These are phyloP conservation scores for Mormyrus iriodes DNA, from an alignment of 2,113 vertebrate genomes.

Conservation along the genomic window DNA sequence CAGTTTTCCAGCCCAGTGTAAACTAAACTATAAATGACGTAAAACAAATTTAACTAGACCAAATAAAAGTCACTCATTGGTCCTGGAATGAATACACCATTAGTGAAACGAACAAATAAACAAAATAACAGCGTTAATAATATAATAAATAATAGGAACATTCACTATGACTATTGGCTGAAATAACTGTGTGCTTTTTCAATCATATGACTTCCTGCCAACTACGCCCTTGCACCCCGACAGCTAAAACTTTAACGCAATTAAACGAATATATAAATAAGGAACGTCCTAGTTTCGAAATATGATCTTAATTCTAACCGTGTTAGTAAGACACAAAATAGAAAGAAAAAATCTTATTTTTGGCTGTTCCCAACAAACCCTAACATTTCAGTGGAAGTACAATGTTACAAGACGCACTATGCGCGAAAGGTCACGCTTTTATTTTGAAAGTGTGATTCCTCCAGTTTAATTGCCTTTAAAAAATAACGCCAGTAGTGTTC, in stretches of 20 bases:
- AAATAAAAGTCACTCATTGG: background rate
- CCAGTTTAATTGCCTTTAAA: background rate
- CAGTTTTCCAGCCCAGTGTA: background rate
- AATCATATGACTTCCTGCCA: background rate
- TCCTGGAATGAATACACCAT: background rate
- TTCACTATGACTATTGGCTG: background rate
- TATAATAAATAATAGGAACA: background rate
- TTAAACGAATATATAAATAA: background rate
- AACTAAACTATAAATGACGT: background rate
- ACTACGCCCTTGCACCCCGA: background rate
- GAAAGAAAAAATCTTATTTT: background rate
- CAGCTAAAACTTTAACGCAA: background rate
- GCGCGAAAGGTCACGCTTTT: background rate
- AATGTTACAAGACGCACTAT: background rate
- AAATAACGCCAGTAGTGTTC: background rate
- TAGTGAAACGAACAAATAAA: background rate
- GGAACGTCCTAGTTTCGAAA: background rate
- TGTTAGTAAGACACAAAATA: background rate
- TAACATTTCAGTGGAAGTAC: background rate
- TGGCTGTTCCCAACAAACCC: background rate
- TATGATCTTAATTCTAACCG: background rate
- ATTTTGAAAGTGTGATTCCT: background rate
- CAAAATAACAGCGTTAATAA: background rate
- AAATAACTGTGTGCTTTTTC: background rate
- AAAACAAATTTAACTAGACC: background rate